Percentiles rank a stretch among this genome's conserved stretches.
phyloP scores from a whole-genome alignment of 2,888 invertebrate species.

The Galerucella nymphaeae region DNA sequence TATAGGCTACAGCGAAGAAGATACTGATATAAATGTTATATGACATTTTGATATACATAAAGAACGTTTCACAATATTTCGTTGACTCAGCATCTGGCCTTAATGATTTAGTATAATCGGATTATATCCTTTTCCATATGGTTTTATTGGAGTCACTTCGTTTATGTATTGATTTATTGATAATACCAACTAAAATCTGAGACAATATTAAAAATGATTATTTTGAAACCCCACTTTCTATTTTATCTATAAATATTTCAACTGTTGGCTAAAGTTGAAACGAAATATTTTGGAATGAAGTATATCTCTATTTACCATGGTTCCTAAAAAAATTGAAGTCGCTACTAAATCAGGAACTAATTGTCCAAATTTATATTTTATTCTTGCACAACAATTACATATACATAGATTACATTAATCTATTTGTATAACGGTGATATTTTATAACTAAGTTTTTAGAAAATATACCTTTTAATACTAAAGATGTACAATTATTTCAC shows the following conservation, averaged over 20 bases:
- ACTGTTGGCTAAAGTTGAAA: too few species aligned
- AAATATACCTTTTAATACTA: neutral
- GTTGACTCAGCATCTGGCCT: too few species aligned
- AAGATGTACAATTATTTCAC: neutral
- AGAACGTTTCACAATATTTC: too few species aligned
- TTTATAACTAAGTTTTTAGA: neutral
- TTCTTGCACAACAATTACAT: neutral
- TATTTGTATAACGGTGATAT: neutral
- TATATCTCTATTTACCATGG: slow-evolving; percentile 16
- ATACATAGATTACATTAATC: neutral
- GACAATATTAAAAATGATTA: too few species aligned
- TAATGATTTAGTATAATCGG: too few species aligned
- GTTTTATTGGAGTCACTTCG: too few species aligned
- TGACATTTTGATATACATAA: slow-evolving; percentile 49
- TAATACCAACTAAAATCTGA: too few species aligned
- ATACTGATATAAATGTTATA: slow-evolving; percentile 59
- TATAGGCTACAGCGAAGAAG: slow-evolving; percentile 54
- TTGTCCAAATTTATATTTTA: slow-evolving; percentile 6
- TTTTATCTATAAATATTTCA: too few species aligned
- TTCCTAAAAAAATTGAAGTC: neutral
- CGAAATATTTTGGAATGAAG: too few species aligned
- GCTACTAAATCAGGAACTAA: neutral
- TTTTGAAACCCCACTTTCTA: too few species aligned
- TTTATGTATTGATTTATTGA: too few species aligned
- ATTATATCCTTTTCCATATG: too few species aligned